Evolutionary conservation across 2,113 vertebrate genomes (phyloP), one percentile per base, ranked within the genome.

Genomic region (Tachuris rubrigastra): DNA sequence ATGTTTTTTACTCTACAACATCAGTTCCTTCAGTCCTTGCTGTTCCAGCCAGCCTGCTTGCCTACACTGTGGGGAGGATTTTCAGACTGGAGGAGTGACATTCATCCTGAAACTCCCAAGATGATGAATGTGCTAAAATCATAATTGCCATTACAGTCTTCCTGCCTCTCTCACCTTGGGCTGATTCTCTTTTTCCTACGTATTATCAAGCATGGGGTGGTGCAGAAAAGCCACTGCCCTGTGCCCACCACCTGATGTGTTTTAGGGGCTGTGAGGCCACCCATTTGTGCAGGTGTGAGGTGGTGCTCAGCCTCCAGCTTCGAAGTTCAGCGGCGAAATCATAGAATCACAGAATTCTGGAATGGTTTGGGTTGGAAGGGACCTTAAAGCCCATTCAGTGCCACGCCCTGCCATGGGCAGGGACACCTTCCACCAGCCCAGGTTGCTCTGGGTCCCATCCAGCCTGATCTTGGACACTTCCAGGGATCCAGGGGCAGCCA

Each of bases 71-170:
- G 31, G 56, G 39, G 77, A 44, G 77, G 62, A 63, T 81, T 94
- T 89, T 75, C 35, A 72, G 25, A 72, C 66, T 69, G 53, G 65
- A 78, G 84, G 66, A 94, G 81, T n/a, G 59, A 13, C 24, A 59
- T 65, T 94, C 49, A 82, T 91, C 85, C 85, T 93, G 77, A 94
- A 93, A 94, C 27, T 63, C 20, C n/a, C 37, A 49, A 21, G 67
- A 35, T 89, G 66, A 85, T 73, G 30, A 73, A 87, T 25, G 14
- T 46, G 44, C 41, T 76, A 69, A 75, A 85, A 62, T 56, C 75
- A 21, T 35, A 47, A 81, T 11, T 69, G 49, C 2, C 8, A 37
- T 58, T 41, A 44, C 9, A 3, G 24, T 60, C 83, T 66, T 68
- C 89, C 52, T 68, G 3, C 37, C 20, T 47, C 35, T 66, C 18